Evolutionary conservation across 2,113 vertebrate genomes (phyloP), one percentile per base, ranked within the genome.

Genomic region (Pachyramphus minor): DNA sequence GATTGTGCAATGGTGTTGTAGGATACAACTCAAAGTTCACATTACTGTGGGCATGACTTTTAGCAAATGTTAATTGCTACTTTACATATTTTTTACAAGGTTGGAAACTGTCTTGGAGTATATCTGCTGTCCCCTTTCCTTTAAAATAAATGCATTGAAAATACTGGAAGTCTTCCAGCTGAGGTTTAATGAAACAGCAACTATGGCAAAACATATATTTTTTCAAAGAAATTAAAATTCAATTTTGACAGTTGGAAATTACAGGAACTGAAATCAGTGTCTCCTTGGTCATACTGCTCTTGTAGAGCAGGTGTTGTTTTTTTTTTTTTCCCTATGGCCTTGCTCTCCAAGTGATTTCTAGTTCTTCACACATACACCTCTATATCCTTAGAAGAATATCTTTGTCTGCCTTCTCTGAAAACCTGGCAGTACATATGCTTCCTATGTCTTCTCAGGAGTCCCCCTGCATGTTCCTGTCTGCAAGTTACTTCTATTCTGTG

Each of bases 221-320:
- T 91, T 59, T 4, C 6, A 67, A 84, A 71, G 6, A 66, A 42
- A 79, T 15, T 52, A 44, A 56, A 87, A 73, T 64, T 80, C 16
- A 37, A 6, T 63, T 89, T 50, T 63, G 24, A 53, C 20, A 81
- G 37, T 27, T 73, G 41, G 20, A 64, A 80, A 44, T 4, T 1
- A 64, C n/a, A 45, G 18, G 8, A 73, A 42, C 8, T 31, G 11
- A 17, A 85, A 75, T 52, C 16, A 8, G 1, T 37, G 4, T 55
- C 14, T 79, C 15, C 7, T 14, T 73, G 22, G 17, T 86, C 14
- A 11, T 67, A 89, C 47, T 50, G 9, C 8, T 30, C 4, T 35
- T 62, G 22, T 33, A 58, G 24, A 44, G 9, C 5, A 19, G 9
- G 1, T 2, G 3, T 1, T 1, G n/a, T 8, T 35, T 14, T 33